A percentile compares a stretch with the other conserved stretches of the same genome.
phyloP scores from a whole-genome alignment of 1,140 invertebrate genomes.

The Eueides isabella region DNA sequence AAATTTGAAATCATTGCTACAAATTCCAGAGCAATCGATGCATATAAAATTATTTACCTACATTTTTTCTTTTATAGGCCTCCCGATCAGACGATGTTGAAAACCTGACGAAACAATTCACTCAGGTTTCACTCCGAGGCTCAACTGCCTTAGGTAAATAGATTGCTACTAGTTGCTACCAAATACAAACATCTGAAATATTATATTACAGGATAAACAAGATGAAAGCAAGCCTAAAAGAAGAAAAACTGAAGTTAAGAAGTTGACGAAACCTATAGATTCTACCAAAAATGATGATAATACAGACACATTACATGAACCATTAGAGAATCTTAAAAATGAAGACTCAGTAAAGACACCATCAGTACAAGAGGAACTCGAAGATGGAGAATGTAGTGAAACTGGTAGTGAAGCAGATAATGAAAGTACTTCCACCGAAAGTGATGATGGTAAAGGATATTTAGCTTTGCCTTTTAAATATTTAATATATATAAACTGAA shows the following conservation, averaged over 20 bases:
- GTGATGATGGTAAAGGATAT: constrained; percentile 69
- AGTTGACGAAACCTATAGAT: constrained; percentile 43
- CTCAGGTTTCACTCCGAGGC: constrained; percentile 83
- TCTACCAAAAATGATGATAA: constrained; percentile 28
- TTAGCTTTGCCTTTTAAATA: neutral
- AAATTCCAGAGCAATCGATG: neutral
- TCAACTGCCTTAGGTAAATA: constrained; percentile 84
- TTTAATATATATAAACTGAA: neutral
- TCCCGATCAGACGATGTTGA: constrained; percentile 77
- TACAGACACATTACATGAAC: constrained; percentile 26
- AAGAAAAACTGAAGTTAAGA: constrained; percentile 48
- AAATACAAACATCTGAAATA: constrained; percentile 70
- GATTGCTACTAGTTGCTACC: constrained; percentile 59
- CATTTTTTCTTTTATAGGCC: constrained; percentile 77
- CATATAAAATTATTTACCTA: constrained; percentile 13
- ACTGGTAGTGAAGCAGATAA: constrained; percentile 61
- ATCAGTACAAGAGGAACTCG: constrained; percentile 47
- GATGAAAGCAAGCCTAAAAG: constrained; percentile 56
- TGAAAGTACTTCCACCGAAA: constrained; percentile 63
- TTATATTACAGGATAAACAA: constrained; percentile 77
- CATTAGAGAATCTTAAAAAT: constrained; percentile 21
- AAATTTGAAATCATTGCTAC: neutral
- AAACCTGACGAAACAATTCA: constrained; percentile 83
- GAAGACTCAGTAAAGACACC: constrained; percentile 22
- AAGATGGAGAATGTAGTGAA: constrained; percentile 88